phyloP scores from a whole-genome alignment of 1,140 invertebrate species.

The Caenorhabditis briggsae region DNA sequence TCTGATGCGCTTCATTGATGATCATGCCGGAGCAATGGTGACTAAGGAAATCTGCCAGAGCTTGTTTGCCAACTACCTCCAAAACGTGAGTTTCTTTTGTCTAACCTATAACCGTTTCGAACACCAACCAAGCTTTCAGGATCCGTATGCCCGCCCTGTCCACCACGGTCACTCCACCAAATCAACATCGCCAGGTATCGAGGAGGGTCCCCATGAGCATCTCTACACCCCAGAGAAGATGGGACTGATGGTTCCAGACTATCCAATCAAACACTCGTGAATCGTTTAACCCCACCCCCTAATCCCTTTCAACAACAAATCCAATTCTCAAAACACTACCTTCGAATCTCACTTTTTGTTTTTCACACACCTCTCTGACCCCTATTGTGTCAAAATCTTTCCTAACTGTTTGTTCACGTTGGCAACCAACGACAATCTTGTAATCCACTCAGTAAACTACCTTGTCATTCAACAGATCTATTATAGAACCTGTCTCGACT shows the following conservation, averaged over 20 bases:
- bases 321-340: conserved; percentile 25
- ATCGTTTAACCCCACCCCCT: not conserved
- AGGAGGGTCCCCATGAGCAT: conserved; percentile 52
- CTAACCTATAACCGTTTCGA: not conserved
- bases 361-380: no score
- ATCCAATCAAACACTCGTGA: conserved; percentile 24
- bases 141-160: not conserved
- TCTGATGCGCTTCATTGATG: conserved; percentile 76
- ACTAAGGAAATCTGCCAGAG: conserved; percentile 69
- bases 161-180: conserved; percentile 45
- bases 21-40: conserved; percentile 77
- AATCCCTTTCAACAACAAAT: conserved; percentile 4
- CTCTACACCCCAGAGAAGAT: conserved; percentile 58
- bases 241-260: conserved; percentile 54
- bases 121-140: not conserved
- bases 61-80: conserved; percentile 69
- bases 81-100: conserved; percentile 19
- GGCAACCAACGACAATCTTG: not conserved
- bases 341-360: conserved; percentile 21
- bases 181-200: conserved; percentile 47
- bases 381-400: not conserved
- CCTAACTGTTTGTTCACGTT: not conserved
- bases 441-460: not conserved
- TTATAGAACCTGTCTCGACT: not conserved
- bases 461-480: not conserved